A percentile compares a stretch with the other conserved stretches of the same genome.
phyloP scores from a whole-genome alignment of 2,888 invertebrate genomes.

The Lucinisca nassula region DNA sequence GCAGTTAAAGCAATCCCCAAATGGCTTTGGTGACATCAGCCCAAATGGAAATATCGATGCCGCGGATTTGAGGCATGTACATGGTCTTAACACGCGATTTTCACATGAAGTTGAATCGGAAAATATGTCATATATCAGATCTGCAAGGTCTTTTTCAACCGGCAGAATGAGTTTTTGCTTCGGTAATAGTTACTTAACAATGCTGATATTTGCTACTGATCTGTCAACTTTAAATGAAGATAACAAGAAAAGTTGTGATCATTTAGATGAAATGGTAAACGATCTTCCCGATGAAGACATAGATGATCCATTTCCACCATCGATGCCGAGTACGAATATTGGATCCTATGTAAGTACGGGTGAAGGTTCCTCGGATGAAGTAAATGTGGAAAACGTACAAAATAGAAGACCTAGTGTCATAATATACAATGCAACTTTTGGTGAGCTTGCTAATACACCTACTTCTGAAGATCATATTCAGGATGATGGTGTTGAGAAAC shows the following conservation, averaged over 20 bases:
- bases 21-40: neutral
- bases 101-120: neutral
- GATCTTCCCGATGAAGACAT: neutral
- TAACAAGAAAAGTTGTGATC: slow-evolving; percentile 55
- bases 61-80: neutral
- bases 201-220: slow-evolving; percentile 41
- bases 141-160: slow-evolving; percentile 40
- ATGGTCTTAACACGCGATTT: neutral
- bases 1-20: neutral
- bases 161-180: slow-evolving; percentile 67
- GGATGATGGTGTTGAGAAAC: neutral
- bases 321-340: slow-evolving; percentile 49
- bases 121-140: slow-evolving; percentile 12
- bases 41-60: neutral
- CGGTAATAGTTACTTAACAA: slow-evolving; percentile 63
- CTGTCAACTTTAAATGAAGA: slow-evolving; percentile 33
- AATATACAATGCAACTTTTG: neutral
- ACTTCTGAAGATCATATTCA: neutral
- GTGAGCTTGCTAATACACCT: neutral
- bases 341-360: slow-evolving; percentile 43
- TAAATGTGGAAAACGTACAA: neutral
- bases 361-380: neutral
- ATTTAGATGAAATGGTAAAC: neutral
- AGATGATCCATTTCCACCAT: slow-evolving; percentile 25
- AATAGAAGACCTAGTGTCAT: neutral